Base-by-base conservation (phyloP, 2,113 vertebrate species). In the Gadus chalcogrammus region DNA sequence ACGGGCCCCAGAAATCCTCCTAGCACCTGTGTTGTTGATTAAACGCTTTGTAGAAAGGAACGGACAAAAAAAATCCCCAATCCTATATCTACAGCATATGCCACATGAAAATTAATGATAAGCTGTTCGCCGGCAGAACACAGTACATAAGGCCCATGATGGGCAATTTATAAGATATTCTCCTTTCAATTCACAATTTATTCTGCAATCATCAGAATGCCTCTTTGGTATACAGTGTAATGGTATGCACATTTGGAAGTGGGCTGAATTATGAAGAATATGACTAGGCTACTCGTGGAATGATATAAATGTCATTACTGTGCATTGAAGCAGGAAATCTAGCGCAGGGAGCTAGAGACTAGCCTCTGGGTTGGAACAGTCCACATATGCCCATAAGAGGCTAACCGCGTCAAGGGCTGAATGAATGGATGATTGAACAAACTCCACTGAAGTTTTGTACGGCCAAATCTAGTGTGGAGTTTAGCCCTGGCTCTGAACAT, bases 301-400 rank as follows among this genome's bases (percentile, higher is more conserved):
- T 73, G 80, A 90, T 88, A 85, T 84, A 84, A 90, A 90, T 88
- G 86, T 88, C 86, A 90, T 90, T 90, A 90, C 73, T 81, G 84
- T 83, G 85, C 89, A 86, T 81, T 88, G 74, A 87, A 87, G 87
- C 89, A 84, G 64, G 80, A 84, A 85, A 86, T 88, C 80, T 88
- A 85, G 87, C 79, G 77, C 76, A 83, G 78, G 87, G 82, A 87
- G 74, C 71, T 63, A 70, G 86, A 87, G 84, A 89, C 85, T 88
- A 84, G 86, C 85, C 84, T 73, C 78, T 82, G 86, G 86, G 83
- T 69, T 82, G 76, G 76, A 85, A 80, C 15, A 83, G 79, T 81
- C 80, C 76, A 79, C 80, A 83, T 82, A 80, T 84, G 78, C 78
- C 85, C 81, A 78, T 81, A 82, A 83, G 78, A 86, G 78, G 71